Evolutionary conservation across 2,888 invertebrate species (phyloP), one percentile per base, ranked within the genome.

Genomic region (Ophion ellenae): DNA sequence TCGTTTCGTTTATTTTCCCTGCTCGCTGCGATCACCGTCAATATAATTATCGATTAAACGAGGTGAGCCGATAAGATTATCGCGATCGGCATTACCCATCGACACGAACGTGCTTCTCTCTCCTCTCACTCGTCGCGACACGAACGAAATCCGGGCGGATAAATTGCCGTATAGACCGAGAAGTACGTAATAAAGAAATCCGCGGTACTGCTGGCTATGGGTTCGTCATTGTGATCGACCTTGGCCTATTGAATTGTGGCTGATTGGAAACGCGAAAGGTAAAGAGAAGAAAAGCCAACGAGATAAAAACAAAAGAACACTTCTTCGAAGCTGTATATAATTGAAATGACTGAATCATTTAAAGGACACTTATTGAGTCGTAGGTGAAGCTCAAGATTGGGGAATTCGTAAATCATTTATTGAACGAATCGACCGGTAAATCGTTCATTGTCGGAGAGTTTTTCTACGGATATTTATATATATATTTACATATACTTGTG

Each of bases 41-140:
- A 63, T 77, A 74, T 47, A 47, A 47, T 84, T 84, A 84, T 84
- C 84, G 81, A 81, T 77, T 71, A 63, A 84, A 81, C 71, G 73
- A 77, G 73, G 53, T 66, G 73, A 73, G 61, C 66, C 81, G 84
- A 84, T 84, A 84, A 84, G 81, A 84, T 81, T 84, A 77, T 53
- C 67, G 59, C 66, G 32, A 28, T 66, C 80, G 79, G 81, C 67
- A 81, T 67, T 66, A 61, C 80, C 53, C 59, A 67, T 67, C 28
- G 66, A 69, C 67, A 63, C 67, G 77, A 77, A 77, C 4, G 28
- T 64, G 47, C 76, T 17, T 69, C 10, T 57, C 71, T 20, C 40
- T 69, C 47, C 36, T 36, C 6, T n/a, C 59, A 20, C 59, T 32
- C 14, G 28, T 17, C 9, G 40, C 2, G 74, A 69, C 11, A 36